Conservation (phyloP, 1,140 invertebrate genomes). For the Danaus plexippus region DNA sequence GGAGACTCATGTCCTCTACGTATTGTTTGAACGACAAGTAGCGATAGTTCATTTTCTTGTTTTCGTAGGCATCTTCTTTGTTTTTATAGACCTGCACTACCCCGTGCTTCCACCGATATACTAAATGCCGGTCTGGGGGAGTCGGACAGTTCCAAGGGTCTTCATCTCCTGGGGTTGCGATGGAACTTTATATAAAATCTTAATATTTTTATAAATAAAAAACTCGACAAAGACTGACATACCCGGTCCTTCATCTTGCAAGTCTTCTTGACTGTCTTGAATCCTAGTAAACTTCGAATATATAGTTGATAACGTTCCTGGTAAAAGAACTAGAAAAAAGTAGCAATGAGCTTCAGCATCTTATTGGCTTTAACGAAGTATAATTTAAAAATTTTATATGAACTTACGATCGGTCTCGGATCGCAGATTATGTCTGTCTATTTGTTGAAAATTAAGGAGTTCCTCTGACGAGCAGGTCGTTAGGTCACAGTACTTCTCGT, state of each 20-base stretch:
- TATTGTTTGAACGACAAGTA: slow-evolving; percentile 83
- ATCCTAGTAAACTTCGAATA: slow-evolving; percentile 7
- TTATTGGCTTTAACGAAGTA: too few species aligned
- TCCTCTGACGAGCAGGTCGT: slow-evolving; percentile 30
- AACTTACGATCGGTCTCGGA: too few species aligned
- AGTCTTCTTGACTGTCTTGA: slow-evolving; percentile 32
- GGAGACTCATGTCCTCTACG: slow-evolving; percentile 83
- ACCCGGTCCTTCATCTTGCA: slow-evolving; percentile 12
- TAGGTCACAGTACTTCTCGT: slow-evolving; percentile 5
- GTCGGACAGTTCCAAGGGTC: slow-evolving; percentile 89
- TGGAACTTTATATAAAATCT: neutral
- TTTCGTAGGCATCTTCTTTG: slow-evolving; percentile 73
- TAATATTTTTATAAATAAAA: neutral
- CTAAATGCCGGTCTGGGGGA: slow-evolving; percentile 78
- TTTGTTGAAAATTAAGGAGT: slow-evolving; percentile 1
- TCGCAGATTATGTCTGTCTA: too few species aligned
- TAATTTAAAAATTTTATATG: too few species aligned
- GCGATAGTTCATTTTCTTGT: slow-evolving; percentile 75
- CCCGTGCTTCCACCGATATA: slow-evolving; percentile 81
- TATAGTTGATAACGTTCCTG: slow-evolving; percentile 1
- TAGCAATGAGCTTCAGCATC: neutral
- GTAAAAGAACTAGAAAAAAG: slow-evolving; percentile 4
- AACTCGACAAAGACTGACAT: neutral
- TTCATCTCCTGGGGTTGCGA: slow-evolving; percentile 15
- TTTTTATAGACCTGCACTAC: slow-evolving; percentile 87